phyloP scores from a whole-genome alignment of 92 coral and sea anemone species.

The Chrysogorgia sp. region DNA sequence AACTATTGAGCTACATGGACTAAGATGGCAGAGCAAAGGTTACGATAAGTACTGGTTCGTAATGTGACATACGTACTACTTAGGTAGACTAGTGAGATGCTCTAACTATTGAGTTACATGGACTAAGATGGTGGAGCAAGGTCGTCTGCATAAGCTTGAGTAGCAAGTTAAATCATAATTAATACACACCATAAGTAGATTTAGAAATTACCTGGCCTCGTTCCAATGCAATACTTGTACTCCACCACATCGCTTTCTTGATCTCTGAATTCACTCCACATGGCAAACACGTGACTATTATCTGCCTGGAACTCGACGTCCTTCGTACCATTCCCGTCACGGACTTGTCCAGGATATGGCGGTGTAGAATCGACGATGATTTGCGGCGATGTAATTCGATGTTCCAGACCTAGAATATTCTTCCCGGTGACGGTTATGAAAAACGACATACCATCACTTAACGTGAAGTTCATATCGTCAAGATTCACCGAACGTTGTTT shows the following conservation, averaged over 20 bases:
- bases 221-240: slow-evolving; percentile 84
- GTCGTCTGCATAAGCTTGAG: too few species aligned
- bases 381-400: slow-evolving; percentile 75
- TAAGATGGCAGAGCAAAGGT: too few species aligned
- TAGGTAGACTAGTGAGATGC: too few species aligned
- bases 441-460: slow-evolving; percentile 71
- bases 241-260: slow-evolving; percentile 76
- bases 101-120: too few species aligned
- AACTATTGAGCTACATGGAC: too few species aligned
- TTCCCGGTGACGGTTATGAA: slow-evolving; percentile 77
- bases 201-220: slow-evolving; percentile 66
- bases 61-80: too few species aligned
- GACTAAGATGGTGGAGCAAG: too few species aligned
- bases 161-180: too few species aligned
- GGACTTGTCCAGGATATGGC: slow-evolving; percentile 73
- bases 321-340: slow-evolving; percentile 74
- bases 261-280: slow-evolving; percentile 85
- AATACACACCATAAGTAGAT: too few species aligned
- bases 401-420: slow-evolving; percentile 81
- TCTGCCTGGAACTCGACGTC: slow-evolving; percentile 76
- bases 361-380: slow-evolving; percentile 92
- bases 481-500: slow-evolving; percentile 68
- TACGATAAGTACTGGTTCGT: too few species aligned
- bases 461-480: slow-evolving; percentile 72
- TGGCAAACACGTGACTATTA: slow-evolving; percentile 57